Evolutionary conservation across 2,113 vertebrate genomes (phyloP), one percentile per base, ranked within the genome.

Genomic region (Tetraodon nigroviridis): DNA sequence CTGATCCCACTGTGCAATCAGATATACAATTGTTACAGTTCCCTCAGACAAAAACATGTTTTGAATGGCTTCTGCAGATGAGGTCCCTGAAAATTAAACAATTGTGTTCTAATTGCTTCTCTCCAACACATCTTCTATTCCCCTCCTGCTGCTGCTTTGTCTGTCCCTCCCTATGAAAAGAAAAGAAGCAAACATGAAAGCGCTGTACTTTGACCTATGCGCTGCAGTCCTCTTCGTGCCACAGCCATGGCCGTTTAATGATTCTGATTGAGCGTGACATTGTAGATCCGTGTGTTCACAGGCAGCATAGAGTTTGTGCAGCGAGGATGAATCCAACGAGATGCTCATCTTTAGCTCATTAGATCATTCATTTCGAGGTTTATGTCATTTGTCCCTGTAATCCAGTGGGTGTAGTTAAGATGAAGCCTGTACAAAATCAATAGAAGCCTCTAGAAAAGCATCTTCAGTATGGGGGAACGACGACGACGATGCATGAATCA

Each of bases 101-200:
- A 76, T 80, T 79, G 56, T 73, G 61, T 85, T 81, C 85, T 92
- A 92, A 92, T 92, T 91, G 90, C 90, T 65, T 90, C 84, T 85
- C 51, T 64, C 90, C 24, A 27, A 27, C 24, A 27, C 24, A 27
- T 27, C 24, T 27, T 76, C 87, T 73, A 56, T 65, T 58, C 64
- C 69, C 66, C 75, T 48, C 27, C 51, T 61, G 18, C 40, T 69
- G 44, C 49, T 37, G 52, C 55, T 80, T 18, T 32, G 48, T 73
- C 46, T 53, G 13, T 21, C 42, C 42, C 61, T 67, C 67, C 78
- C 42, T 56, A 61, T 61, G 79, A 72, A 64, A 41, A 66, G 73
- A 41, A 32, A 17, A 41, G 6, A 17, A 7, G 20, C 18, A 55
- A 60, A 55, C 67, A 64, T 40, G 6, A 49, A 66, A 71, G 41